Evolutionary conservation across 2,113 vertebrate species (phyloP).

Genomic region (Cariama cristata): DNA sequence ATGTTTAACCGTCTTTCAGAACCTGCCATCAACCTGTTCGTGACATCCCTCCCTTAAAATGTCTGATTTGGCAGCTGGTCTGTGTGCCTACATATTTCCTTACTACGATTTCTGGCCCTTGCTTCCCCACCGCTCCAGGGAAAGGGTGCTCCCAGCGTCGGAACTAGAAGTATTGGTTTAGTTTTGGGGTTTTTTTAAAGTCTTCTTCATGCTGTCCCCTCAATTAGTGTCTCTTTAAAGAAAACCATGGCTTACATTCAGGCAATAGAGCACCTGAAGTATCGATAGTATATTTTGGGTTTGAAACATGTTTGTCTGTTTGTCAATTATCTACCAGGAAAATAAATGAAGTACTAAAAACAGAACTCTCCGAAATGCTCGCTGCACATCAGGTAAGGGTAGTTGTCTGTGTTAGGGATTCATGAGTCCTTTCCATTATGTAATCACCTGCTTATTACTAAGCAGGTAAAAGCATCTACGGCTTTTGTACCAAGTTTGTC

Average conservation of each 20-base stretch:
- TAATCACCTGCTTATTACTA: not conserved
- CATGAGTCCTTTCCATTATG: not conserved
- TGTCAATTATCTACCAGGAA: not conserved
- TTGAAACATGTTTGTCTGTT: not conserved
- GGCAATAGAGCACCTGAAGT: not conserved
- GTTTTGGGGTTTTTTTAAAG: not conserved
- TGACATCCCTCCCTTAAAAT: not conserved
- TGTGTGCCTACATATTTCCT: not conserved
- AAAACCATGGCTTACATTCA: not conserved
- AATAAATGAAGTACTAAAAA: not conserved
- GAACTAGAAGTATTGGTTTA: not conserved
- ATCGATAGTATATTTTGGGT: not conserved
- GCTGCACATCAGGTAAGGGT: not conserved
- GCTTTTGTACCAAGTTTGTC: not conserved
- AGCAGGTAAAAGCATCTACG: not conserved
- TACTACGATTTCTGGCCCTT: not conserved
- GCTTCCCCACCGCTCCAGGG: not conserved
- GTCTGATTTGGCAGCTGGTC: not conserved
- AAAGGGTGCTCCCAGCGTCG: not conserved
- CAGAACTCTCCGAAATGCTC: not conserved
- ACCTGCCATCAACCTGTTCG: fast-evolving
- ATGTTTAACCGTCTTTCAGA: not conserved
- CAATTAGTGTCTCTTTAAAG: not conserved
- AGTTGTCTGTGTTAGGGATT: not conserved
- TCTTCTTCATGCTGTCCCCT: not conserved